A percentile compares a stretch with the other conserved stretches of the same genome.
phyloP scores from a whole-genome alignment of 1,140 invertebrate genomes.

The Cydia fagiglandana region DNA sequence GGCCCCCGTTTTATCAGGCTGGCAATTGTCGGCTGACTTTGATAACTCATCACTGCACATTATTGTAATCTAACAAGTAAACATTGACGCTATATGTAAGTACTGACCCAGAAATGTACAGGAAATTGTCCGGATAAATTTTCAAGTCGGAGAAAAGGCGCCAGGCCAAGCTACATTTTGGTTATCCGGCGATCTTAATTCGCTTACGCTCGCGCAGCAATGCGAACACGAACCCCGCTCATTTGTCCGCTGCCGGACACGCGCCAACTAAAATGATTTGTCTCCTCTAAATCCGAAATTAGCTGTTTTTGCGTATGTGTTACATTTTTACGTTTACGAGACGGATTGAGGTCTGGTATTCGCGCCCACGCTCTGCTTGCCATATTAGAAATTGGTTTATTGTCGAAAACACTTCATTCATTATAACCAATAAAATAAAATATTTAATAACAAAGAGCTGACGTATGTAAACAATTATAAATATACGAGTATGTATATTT shows the following conservation, averaged over 20 bases:
- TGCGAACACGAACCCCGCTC: neutral
- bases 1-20: no score
- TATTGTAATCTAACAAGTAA: no score
- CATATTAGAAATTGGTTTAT: neutral
- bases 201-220: neutral
- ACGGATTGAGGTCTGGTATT: neutral
- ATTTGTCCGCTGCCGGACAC: conserved; percentile 3
- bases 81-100: no score
- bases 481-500: no score
- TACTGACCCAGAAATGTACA: no score
- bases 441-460: no score
- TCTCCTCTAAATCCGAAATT: conserved; percentile 7
- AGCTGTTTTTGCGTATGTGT: neutral
- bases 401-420: neutral
- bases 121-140: no score
- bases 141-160: no score
- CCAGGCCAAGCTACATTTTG: neutral
- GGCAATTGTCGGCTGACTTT: no score
- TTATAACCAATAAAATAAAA: neutral
- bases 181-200: neutral
- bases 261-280: conserved; percentile 13
- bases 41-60: no score
- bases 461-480: no score
- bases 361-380: neutral
- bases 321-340: neutral